Evolutionary conservation across 2,888 invertebrate species (phyloP).

Genomic region (Gonocerus acuteangulatus): DNA sequence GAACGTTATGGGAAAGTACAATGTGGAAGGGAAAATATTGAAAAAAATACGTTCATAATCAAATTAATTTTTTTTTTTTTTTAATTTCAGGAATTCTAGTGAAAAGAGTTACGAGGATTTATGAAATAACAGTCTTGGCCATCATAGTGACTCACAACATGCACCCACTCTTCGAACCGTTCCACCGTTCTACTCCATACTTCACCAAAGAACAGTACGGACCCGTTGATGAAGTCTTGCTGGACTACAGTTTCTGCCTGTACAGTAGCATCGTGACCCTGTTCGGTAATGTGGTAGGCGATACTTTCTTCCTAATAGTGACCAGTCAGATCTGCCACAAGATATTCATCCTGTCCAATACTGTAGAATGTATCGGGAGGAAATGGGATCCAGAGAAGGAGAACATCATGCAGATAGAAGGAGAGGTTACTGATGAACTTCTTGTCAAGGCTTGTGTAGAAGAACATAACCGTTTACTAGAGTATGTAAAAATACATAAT

Average conservation of each 20-base stretch:
- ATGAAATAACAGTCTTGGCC: background rate
- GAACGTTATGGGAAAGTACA: too few species aligned
- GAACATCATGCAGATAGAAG: background rate
- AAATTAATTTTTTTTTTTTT: too few species aligned
- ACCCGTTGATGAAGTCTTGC: background rate
- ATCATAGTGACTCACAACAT: slow-evolving; percentile 4
- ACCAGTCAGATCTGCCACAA: slow-evolving; percentile 17
- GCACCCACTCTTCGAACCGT: background rate
- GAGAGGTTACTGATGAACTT: background rate
- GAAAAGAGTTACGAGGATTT: background rate
- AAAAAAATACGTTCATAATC: too few species aligned
- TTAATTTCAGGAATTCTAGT: slow-evolving; percentile 2
- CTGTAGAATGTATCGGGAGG: background rate
- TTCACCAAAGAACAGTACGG: background rate
- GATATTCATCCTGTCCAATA: slow-evolving; percentile 5
- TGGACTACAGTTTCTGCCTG: slow-evolving; percentile 4
- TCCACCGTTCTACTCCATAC: slow-evolving; percentile 1
- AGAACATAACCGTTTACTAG: slow-evolving; percentile 1
- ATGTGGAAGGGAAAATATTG: too few species aligned
- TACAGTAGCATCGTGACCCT: slow-evolving; percentile 3
- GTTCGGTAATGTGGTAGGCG: background rate
- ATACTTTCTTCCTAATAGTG: slow-evolving; percentile 4
- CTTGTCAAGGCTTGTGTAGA: background rate
- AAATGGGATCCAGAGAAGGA: background rate
- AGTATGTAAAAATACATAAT: background rate